Evolutionary conservation across 2,888 invertebrate genomes (phyloP).

Genomic region (Baccha elongata): DNA sequence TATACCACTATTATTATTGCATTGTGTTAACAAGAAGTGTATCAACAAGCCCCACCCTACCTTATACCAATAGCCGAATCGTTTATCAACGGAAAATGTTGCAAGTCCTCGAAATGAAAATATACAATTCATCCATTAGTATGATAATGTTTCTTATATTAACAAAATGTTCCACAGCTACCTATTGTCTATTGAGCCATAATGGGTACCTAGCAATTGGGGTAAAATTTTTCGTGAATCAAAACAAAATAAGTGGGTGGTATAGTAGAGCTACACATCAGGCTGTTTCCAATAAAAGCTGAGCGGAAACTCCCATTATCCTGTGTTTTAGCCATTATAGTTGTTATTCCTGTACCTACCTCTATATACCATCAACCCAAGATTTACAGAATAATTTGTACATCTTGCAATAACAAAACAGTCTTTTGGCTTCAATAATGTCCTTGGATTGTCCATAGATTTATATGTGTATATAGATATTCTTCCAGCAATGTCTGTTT

Average conservation of each 20-base stretch:
- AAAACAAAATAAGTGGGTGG: conserved; percentile 32
- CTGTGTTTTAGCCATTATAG: conserved; percentile 56
- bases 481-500: conserved; percentile 46
- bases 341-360: conserved; percentile 29
- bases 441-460: conserved; percentile 21
- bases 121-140: conserved; percentile 67
- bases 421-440: conserved; percentile 26
- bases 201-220: conserved; percentile 23
- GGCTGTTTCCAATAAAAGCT: conserved; percentile 37
- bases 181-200: conserved; percentile 39
- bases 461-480: conserved; percentile 8
- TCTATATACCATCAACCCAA: neutral
- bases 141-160: conserved; percentile 62
- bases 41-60: no score
- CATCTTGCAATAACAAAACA: no score
- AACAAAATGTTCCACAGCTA: conserved; percentile 42
- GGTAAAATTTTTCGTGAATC: conserved; percentile 30
- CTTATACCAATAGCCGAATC: no score
- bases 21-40: no score
- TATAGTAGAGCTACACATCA: neutral
- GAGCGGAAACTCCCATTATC: conserved; percentile 62
- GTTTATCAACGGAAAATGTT: conserved; percentile 18
- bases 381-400: no score
- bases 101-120: conserved; percentile 40
- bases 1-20: no score